Evolutionary conservation across 2,888 invertebrate genomes (phyloP), one percentile per base, ranked within the genome.

Genomic region (Rotaria macrura): DNA sequence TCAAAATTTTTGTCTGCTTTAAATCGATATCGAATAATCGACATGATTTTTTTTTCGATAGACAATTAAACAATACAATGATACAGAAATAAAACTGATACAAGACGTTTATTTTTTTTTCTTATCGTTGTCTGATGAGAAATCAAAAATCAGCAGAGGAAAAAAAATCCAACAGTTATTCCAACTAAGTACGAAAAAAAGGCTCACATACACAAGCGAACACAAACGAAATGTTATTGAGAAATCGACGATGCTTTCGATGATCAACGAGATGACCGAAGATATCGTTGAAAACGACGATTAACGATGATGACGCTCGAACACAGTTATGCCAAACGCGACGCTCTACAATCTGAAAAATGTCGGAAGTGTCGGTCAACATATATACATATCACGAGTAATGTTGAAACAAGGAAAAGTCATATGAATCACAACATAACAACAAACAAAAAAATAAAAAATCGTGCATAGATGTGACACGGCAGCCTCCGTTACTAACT

Each of bases 21-120:
- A 91, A 99, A 99, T 92, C 98, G 98, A 92, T 97, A 99, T 92
- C 98, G 97, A 88, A 99, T 96, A 89, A 96, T 97, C 94, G 92
- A 91, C 92, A 92, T 92, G 83, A 40, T 65, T 52, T 84, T 84
- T 57, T 84, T 34, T 25, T 52, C 34, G 14, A 38, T 34, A 65
- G 65, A 65, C 65, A 65, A 65, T 29, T 65, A 65, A 65, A 65
- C n/a, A 34, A 65, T 65, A 65, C 65, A 65, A 34, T 29, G 25
- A 79, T 43, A 79, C 79, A 79, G 43, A 79, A 79, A 79, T 79
- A n/a, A 43, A 79, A 40, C 40, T 79, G 43, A 25, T 79, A 79
- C 79, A 43, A 43, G 79, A 43, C 79, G 65, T 65, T 65, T 65
- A 65, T 65, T 65, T 65, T 65, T 29, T 65, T 65, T n/a, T n/a